Evolutionary conservation across 2,113 vertebrate genomes (phyloP), one percentile per base, ranked within the genome.

Genomic region (Steatornis caripensis): DNA sequence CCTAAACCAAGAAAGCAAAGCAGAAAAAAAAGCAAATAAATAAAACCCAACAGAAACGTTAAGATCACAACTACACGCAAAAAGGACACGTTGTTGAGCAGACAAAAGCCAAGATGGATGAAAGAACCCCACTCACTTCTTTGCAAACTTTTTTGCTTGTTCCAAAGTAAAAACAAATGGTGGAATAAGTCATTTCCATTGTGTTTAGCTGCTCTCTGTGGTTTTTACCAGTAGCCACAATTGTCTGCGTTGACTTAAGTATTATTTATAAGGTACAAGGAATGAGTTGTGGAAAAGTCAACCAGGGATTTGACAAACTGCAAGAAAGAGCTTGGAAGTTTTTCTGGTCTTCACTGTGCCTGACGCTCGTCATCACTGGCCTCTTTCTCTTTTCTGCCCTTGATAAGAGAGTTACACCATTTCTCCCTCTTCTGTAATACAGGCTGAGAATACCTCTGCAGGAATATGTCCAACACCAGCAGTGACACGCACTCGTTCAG

Each of bases 141-240:
- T 92, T 81, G 77, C 23, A 74, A 23, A 54, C 32, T 22, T 84
- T 95, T 94, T 92, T 89, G 34, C 62, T 72, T 62, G 11, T 57
- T 95, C 74, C 58, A 64, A 84, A 95, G 80, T 54, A 75, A 93
- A 94, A 94, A 55, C 80, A 90, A 95, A 79, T 69, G 81, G 57
- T 85, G 53, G 89, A 93, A 87, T 82, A 91, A 93, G 89, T 91
- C 0, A 95, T 94, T 96, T 90, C 90, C 89, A 94, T 95, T 92
- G 96, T 96, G 81, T 94, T 92, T 49, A 89, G 84, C 55, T 80
- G 48, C 69, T 90, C 78, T 91, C 48, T 92, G 93, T 97, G 96
- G 89, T 87, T 96, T 97, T 60, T 69, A 92, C 85, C 72, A 95
- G 93, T 95, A 97, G 96, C 91, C 96, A 95, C 74, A 91, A 88